Evolutionary conservation across 1,140 invertebrate species (phyloP).

Genomic region (Vanessa atalanta): DNA sequence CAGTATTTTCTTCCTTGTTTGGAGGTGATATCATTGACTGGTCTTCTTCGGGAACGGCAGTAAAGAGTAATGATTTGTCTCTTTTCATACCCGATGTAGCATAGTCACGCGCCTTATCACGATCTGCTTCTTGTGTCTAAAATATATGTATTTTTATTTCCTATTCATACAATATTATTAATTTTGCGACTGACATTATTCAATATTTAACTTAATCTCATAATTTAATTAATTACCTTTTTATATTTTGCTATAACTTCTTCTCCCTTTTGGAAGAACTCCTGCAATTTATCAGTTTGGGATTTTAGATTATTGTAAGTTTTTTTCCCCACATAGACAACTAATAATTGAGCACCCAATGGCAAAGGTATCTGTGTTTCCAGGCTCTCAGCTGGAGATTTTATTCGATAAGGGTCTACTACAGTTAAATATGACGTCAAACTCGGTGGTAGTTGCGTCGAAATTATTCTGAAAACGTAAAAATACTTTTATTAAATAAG

Average conservation of each 20-base stretch:
- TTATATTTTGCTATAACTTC: constrained; percentile 67
- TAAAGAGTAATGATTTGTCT: constrained; percentile 89
- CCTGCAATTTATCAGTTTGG: constrained; percentile 66
- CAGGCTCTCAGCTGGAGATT: constrained; percentile 87
- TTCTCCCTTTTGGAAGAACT: constrained; percentile 63
- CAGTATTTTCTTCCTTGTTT: constrained; percentile 54
- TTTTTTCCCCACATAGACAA: constrained; percentile 86
- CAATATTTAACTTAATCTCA: neutral
- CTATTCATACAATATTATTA: neutral
- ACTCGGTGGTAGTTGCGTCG: constrained; percentile 87
- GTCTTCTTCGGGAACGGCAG: constrained; percentile 88
- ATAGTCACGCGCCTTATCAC: constrained; percentile 62
- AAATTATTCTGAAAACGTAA: constrained; percentile 85
- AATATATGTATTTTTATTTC: neutral
- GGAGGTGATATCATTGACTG: constrained; percentile 74
- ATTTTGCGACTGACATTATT: constrained; percentile 8
- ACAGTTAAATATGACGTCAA: constrained; percentile 89
- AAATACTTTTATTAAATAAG: constrained; percentile 1
- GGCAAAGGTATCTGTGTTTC: constrained; percentile 86
- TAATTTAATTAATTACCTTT: constrained; percentile 53
- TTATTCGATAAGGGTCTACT: constrained; percentile 90
- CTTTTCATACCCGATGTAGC: constrained; percentile 83
- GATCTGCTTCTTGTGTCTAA: constrained; percentile 71
- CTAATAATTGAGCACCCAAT: constrained; percentile 87
- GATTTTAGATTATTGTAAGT: constrained; percentile 82